A percentile compares a stretch with the other conserved stretches of the same genome.
These are phyloP conservation scores for Incurvaria masculella DNA, from an alignment of 2,888 invertebrate genomes.

Conservation along the genomic window DNA sequence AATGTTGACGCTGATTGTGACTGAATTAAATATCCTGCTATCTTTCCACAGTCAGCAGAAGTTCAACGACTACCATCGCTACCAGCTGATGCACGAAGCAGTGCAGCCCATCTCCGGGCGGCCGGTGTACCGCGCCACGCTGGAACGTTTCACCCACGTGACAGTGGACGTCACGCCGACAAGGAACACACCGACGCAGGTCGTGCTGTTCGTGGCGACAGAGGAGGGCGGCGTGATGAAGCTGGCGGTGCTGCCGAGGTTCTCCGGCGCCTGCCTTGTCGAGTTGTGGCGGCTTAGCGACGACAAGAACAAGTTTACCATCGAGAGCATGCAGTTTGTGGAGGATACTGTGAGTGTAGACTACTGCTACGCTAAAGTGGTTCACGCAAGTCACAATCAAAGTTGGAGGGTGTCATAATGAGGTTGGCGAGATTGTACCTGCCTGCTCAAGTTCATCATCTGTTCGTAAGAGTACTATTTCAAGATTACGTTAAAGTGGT, in stretches of 20 bases:
- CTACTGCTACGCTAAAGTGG: too few relatives aligned
- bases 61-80: slow-evolving; percentile 65
- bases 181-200: slow-evolving; percentile 65
- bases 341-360: slow-evolving; percentile 70
- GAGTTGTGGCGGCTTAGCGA: slow-evolving; percentile 77
- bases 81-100: slow-evolving; percentile 85
- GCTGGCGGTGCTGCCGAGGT: slow-evolving; percentile 68
- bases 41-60: slow-evolving; percentile 34
- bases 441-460: too few relatives aligned
- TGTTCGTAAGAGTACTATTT: too few relatives aligned
- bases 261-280: slow-evolving; percentile 74
- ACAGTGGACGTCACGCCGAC: slow-evolving; percentile 79
- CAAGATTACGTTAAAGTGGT: slow-evolving; percentile 69
- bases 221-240: slow-evolving; percentile 74
- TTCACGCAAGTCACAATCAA: too few relatives aligned
- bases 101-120: slow-evolving; percentile 69
- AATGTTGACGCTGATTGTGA: too few relatives aligned
- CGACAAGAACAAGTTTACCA: slow-evolving; percentile 48
- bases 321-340: slow-evolving; percentile 71
- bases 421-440: too few relatives aligned
- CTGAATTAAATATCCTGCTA: too few relatives aligned
- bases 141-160: slow-evolving; percentile 73
- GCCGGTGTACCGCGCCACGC: slow-evolving; percentile 68
- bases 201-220: slow-evolving; percentile 80
- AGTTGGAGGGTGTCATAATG: too few relatives aligned